Percentiles rank a stretch among this genome's conserved stretches.
phyloP scores from a whole-genome alignment of 2,113 vertebrate genomes.

The Brachionichthys hirsutus region DNA sequence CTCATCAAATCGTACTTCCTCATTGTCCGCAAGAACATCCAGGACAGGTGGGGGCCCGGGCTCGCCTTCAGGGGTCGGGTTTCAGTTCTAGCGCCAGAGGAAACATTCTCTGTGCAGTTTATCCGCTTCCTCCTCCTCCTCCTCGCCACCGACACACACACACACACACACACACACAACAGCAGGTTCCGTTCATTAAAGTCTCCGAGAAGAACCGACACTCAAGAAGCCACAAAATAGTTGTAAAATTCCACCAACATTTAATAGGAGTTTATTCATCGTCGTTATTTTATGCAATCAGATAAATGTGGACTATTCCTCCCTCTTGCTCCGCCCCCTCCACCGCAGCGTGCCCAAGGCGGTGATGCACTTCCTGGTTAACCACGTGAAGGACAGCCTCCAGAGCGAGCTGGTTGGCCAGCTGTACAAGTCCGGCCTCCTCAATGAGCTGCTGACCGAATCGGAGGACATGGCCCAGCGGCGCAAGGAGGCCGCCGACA shows the following conservation, averaged over 20 bases:
- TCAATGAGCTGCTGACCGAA: conserved; percentile 94
- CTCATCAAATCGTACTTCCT: conserved; percentile 99
- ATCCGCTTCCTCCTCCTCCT: too few species aligned
- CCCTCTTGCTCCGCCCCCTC: neutral
- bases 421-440: conserved; percentile 91
- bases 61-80: neutral
- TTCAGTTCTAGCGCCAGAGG: too few species aligned
- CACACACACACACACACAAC: too few species aligned
- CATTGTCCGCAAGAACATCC: conserved; percentile 98
- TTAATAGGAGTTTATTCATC: too few species aligned
- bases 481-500: conserved; percentile 95
- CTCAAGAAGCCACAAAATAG: too few species aligned
- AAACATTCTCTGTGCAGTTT: too few species aligned
- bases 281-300: too few species aligned
- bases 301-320: conserved; percentile 3
- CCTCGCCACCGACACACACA: too few species aligned
- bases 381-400: conserved; percentile 97
- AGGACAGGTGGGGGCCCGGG: conserved; percentile 85
- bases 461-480: conserved; percentile 99
- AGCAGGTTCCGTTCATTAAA: too few species aligned
- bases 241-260: too few species aligned
- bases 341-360: conserved; percentile 92
- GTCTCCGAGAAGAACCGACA: too few species aligned
- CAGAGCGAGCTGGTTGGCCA: conserved; percentile 98
- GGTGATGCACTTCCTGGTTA: conserved; percentile 99